Evolutionary conservation across 92 coral and sea anemone genomes (phyloP), one percentile per base, ranked within the genome.

Genomic region (Pocillopora meandrina): DNA sequence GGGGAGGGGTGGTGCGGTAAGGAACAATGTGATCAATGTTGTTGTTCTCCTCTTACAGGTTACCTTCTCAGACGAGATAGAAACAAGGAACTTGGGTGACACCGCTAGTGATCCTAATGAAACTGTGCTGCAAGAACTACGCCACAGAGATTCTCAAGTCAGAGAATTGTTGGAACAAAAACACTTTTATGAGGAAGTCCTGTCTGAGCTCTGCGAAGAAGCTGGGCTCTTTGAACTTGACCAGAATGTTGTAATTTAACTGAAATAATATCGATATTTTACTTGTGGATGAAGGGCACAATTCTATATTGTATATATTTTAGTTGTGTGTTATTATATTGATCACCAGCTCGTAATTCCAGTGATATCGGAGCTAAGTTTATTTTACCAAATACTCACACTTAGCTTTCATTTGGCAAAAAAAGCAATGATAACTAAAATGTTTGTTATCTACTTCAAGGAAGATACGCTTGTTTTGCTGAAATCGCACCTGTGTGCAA

Each of bases 181-280:
- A 78, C 82, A 62, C 57, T 88, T 87, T 78, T 94, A 94, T 58
- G 95, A 94, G 75, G 76, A 86, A 56, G 90, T 94, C 2, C 81
- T 94, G 57, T 90, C 95, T 10, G 98, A 94, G 61, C 93, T 94
- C 72, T 89, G 98, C 57, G 95, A 94, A 33, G 98, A 92, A 71
- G 98, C 98, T 2, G 98, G 98, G n/a, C 92, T 94, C 20, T 94
- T 94, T 65, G 98, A 94, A 65, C 88, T 94, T 20, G 95, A 94
- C 76, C 91, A 87, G 56, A 89, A 94, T 73, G 85, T 84, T 56
- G 87, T 85, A 64, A 86, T 91, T 34, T 91, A 85, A 42, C 69
- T 19, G 21, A 60, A 14, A 42, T n/a, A 70, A 5, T 10, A 7
- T 12, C 12, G 34, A 23, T 56, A 13, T 34, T 2, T 65, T 65